Evolutionary conservation across 2,888 invertebrate genomes (phyloP), one percentile per base, ranked within the genome.

Genomic region (Aromia moschata): DNA sequence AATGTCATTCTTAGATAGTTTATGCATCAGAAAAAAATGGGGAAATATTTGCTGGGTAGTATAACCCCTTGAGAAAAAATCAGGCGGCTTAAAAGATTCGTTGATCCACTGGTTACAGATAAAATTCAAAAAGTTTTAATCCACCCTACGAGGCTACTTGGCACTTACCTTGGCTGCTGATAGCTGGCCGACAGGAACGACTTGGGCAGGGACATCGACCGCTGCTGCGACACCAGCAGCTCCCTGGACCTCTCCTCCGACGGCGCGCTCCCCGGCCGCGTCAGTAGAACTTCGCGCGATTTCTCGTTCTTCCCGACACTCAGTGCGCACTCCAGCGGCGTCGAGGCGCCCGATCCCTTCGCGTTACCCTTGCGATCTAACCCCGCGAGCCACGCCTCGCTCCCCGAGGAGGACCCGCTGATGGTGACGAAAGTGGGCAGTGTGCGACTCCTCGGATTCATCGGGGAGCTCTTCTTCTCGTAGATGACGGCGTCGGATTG

Each of bases 201-300:
- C 74, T 84, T 84, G 31, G 84, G 84, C 64, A 84, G 73, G 15
- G 83, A 84, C 77, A 84, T 81, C n/a, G 84, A 84, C 62, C 83
- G 74, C 72, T 83, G 83, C 63, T 83, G 80, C 45, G 82, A 76
- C 56, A 77, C 77, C 58, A 77, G 58, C 20, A 74, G 67, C 5
- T 65, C 68, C 17, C 51, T 64, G n/a, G 60, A 61, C 10, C 58
- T 46, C 51, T 78, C 74, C 72, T 80, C 79, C 14, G 82, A 81
- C 1, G 85, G 85, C 3, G 85, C 85, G 72, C 84, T 84, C 57
- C 84, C 84, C 7, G 85, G 85, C 45, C 84, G 79, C 54, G 82
- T 81, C 12, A 81, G 68, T 36, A 81, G 78, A 31, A 79, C 79
- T 64, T 81, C 81, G 44, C 81, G 77, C 36, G 80, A 79, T 25